Percentiles rank a stretch among this genome's conserved stretches.
phyloP scores from a whole-genome alignment of 2,797 vertebrate genomes.

The Sebastes paucispinis region DNA sequence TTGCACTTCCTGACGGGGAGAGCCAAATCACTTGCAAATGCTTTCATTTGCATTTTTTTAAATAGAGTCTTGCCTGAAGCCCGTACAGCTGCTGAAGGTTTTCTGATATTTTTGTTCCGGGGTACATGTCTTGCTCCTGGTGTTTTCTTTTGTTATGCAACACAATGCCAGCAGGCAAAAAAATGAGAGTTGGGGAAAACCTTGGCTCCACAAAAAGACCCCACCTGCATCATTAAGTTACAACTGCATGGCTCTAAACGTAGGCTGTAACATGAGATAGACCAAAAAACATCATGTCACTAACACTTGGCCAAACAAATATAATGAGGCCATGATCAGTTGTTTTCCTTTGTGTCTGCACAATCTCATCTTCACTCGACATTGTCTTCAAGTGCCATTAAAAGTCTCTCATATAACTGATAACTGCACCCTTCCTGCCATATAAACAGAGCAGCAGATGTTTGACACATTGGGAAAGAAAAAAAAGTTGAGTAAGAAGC shows the following conservation, averaged over 20 bases:
- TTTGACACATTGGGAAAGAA: background rate
- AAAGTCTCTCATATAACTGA: background rate
- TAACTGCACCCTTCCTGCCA: background rate
- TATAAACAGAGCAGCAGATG: background rate
- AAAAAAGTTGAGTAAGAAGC: conserved; percentile 10
- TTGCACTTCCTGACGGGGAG: too few relatives aligned
- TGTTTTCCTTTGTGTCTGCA: background rate
- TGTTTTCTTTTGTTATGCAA: conserved; percentile 14
- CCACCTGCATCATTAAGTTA: background rate
- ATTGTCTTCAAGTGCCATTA: background rate
- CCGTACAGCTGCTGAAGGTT: background rate
- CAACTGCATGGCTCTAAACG: background rate
- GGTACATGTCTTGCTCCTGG: background rate
- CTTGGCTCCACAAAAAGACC: background rate
- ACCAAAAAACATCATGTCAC: background rate
- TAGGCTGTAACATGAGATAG: background rate
- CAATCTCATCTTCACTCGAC: background rate
- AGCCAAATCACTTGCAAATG: background rate
- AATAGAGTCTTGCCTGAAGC: background rate
- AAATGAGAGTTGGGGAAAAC: background rate
- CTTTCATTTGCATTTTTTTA: background rate
- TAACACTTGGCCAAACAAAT: background rate
- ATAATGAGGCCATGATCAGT: too few relatives aligned
- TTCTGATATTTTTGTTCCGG: background rate
- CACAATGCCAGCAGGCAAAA: background rate